These are phyloP conservation scores for Pandemis heparana DNA, from an alignment of 2,888 invertebrate species.

Conservation along the genomic window DNA sequence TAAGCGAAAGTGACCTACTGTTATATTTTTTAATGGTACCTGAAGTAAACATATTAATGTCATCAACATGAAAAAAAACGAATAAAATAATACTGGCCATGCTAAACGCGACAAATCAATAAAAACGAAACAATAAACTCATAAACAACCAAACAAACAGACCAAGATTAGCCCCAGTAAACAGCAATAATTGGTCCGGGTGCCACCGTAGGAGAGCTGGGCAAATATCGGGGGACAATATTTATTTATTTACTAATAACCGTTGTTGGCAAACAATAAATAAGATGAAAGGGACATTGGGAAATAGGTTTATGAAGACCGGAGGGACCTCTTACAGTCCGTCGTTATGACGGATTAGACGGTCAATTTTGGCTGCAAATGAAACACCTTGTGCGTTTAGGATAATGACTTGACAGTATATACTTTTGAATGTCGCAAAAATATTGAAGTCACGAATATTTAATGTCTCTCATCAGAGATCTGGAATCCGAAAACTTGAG, in stretches of 20 bases:
- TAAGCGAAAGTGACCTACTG: too few species aligned
- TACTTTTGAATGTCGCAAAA: background rate
- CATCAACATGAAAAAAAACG: background rate
- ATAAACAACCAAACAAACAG: constrained; percentile 62
- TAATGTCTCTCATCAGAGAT: too few species aligned
- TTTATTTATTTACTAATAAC: constrained; percentile 85
- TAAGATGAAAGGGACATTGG: constrained; percentile 78
- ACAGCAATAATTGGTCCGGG: constrained; percentile 73
- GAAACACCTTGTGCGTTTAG: constrained; percentile 7
- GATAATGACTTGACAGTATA: background rate
- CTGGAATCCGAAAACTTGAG: too few species aligned
- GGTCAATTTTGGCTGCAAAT: constrained; percentile 41
- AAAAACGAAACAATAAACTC: constrained; percentile 45
- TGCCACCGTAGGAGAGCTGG: constrained; percentile 70
- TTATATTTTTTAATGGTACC: too few species aligned
- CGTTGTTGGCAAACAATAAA: constrained; percentile 77
- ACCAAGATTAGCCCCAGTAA: constrained; percentile 68
- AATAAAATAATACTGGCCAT: background rate
- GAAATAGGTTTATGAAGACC: constrained; percentile 82
- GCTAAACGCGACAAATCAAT: constrained; percentile 11
- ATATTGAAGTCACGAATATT: background rate
- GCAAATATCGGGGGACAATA: constrained; percentile 79
- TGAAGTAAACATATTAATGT: background rate
- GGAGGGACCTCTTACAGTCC: constrained; percentile 63
- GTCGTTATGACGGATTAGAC: constrained; percentile 42